A percentile compares a stretch with the other conserved stretches of the same genome.
phyloP scores from a whole-genome alignment of 2,888 invertebrate species.

The Steinernema scapterisci region DNA sequence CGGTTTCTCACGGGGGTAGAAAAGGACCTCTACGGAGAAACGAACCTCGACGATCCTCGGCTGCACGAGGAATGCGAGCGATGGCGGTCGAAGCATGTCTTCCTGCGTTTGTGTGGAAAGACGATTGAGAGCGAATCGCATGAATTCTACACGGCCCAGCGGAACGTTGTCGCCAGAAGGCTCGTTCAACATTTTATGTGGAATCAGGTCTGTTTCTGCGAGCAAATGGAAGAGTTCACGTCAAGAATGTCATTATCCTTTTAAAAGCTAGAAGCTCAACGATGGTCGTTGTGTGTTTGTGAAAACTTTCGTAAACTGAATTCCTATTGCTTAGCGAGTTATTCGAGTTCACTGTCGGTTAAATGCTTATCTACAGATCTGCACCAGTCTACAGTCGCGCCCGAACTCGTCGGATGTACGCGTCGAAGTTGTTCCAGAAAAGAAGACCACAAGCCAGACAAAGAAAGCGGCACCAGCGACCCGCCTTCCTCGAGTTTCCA shows the following conservation, averaged over 20 bases:
- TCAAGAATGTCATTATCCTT: too few relatives aligned
- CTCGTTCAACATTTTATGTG: slow-evolving; percentile 8
- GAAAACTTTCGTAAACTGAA: too few relatives aligned
- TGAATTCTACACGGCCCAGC: slow-evolving; percentile 18
- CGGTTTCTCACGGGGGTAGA: background rate
- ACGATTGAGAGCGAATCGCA: slow-evolving; percentile 5
- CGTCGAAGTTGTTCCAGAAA: background rate
- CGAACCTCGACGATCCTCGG: background rate
- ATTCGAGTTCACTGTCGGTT: background rate
- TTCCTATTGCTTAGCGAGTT: too few relatives aligned
- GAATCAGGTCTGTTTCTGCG: slow-evolving; percentile 1
- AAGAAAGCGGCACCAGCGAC: background rate
- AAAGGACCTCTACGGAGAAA: background rate
- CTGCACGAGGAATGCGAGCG: slow-evolving; percentile 2
- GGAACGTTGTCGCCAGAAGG: background rate
- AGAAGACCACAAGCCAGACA: background rate
- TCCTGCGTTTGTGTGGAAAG: background rate
- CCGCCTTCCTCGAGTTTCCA: background rate
- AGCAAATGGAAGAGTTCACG: too few relatives aligned
- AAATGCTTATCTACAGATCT: background rate
- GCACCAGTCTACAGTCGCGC: background rate
- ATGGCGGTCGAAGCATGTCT: slow-evolving; percentile 3
- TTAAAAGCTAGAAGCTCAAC: too few relatives aligned
- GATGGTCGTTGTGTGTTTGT: too few relatives aligned
- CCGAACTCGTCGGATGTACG: background rate